phyloP scores from a whole-genome alignment of 2,797 vertebrate species.

The Dryobates pubescens region DNA sequence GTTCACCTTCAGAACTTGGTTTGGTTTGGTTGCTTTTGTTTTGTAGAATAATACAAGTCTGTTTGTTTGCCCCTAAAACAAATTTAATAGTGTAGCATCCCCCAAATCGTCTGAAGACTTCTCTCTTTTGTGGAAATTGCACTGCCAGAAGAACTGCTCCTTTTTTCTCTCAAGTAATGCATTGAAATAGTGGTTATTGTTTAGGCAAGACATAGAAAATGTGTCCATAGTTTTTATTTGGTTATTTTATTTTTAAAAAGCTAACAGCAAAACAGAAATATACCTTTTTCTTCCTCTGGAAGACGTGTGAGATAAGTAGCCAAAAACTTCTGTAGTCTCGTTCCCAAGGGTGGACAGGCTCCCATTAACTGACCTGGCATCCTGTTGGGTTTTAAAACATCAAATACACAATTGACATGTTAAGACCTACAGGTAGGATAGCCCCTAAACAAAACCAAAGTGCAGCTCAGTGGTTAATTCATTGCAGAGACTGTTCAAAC shows the following conservation, averaged over 20 bases:
- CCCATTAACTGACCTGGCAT: slow-evolving; percentile 83
- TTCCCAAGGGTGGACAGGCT: slow-evolving; percentile 86
- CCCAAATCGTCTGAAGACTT: not conserved
- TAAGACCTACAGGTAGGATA: not conserved
- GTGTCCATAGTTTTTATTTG: not conserved
- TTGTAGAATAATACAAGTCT: not conserved
- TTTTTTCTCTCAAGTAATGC: not conserved
- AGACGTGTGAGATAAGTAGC: slow-evolving; percentile 83
- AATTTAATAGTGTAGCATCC: not conserved
- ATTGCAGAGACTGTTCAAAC: not conserved
- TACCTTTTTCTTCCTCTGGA: slow-evolving; percentile 86
- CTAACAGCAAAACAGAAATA: not conserved
- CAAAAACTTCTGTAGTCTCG: slow-evolving; percentile 88
- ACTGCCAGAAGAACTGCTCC: not conserved
- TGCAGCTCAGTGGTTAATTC: not conserved
- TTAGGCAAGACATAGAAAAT: not conserved
- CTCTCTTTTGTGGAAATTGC: not conserved
- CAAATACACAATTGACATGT: not conserved
- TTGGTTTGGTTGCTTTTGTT: not conserved
- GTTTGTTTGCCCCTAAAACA: not conserved
- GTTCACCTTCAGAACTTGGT: not conserved
- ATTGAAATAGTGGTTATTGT: not conserved
- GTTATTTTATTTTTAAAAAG: not conserved
- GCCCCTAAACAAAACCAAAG: not conserved
- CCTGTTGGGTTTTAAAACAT: slow-evolving; percentile 73